These are phyloP conservation scores for Ceratina australensis DNA, from an alignment of 1,140 invertebrate species.

Conservation along the genomic window DNA sequence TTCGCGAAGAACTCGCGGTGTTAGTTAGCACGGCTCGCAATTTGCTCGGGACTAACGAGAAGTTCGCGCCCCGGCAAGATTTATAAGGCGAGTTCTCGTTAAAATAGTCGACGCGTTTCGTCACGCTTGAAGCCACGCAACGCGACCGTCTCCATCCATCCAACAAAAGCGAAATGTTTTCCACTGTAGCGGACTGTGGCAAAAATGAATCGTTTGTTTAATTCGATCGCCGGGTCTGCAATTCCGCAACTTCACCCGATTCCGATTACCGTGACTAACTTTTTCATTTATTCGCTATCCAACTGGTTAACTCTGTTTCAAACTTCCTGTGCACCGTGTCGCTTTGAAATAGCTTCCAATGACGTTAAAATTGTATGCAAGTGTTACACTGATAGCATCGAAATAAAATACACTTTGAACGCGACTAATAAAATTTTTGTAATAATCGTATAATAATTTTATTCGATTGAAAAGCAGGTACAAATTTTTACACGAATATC, in stretches of 20 bases:
- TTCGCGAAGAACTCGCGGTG: conserved; percentile 10
- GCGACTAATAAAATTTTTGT: too few species aligned
- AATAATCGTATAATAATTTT: too few species aligned
- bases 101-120: conserved; percentile 30
- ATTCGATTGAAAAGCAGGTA: too few species aligned
- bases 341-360: conserved; percentile 7
- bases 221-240: conserved; percentile 10
- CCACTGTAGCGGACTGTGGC: too few species aligned
- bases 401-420: too few species aligned
- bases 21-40: conserved; percentile 31
- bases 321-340: not conserved
- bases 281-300: conserved; percentile 38
- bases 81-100: conserved; percentile 34
- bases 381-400: too few species aligned
- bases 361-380: too few species aligned
- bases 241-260: not conserved
- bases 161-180: too few species aligned
- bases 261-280: conserved; percentile 41
- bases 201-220: conserved; percentile 26
- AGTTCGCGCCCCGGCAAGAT: conserved; percentile 18
- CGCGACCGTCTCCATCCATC: too few species aligned
- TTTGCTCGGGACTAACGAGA: conserved; percentile 32
- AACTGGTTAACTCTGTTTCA: conserved; percentile 25
- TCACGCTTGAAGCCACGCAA: not conserved
- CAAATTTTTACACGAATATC: too few species aligned